Percentiles rank a stretch among this genome's conserved stretches.
phyloP scores from a whole-genome alignment of 2,797 vertebrate genomes.

The Chloroceryle amazona region DNA sequence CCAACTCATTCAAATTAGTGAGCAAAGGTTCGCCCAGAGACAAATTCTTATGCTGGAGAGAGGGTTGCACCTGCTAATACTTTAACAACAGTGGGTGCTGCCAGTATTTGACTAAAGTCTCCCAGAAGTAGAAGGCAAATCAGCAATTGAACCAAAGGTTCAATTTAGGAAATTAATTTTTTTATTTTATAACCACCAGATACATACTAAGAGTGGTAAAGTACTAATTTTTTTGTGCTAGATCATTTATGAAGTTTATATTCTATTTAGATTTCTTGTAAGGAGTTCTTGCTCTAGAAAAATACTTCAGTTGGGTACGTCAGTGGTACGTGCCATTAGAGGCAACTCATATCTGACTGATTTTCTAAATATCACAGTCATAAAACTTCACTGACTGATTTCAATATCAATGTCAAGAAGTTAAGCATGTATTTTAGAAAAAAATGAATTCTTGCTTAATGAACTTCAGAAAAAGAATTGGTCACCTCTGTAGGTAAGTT shows the following conservation, averaged over 20 bases:
- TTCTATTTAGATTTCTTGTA: too few species aligned
- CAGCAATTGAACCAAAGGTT: not conserved
- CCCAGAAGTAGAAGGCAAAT: not conserved
- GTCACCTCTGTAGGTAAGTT: not conserved
- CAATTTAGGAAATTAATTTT: too few species aligned
- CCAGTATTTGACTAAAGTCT: not conserved
- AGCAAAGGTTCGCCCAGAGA: not conserved
- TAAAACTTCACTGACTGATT: not conserved
- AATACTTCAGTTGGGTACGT: not conserved
- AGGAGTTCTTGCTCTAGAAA: too few species aligned
- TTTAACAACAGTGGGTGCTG: not conserved
- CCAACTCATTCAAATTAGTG: fast-evolving
- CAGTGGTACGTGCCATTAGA: not conserved
- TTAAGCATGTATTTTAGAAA: not conserved
- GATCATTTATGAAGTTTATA: too few species aligned
- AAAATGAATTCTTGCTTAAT: not conserved
- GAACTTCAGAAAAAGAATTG: not conserved
- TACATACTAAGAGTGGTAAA: too few species aligned
- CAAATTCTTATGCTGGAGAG: not conserved
- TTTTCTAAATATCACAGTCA: not conserved
- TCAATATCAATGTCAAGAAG: not conserved
- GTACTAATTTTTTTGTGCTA: too few species aligned
- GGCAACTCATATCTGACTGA: fast-evolving
- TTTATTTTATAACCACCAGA: too few species aligned
- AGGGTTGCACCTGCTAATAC: not conserved